phyloP scores from a whole-genome alignment of 2,888 invertebrate species.

The Artemia sinica region DNA sequence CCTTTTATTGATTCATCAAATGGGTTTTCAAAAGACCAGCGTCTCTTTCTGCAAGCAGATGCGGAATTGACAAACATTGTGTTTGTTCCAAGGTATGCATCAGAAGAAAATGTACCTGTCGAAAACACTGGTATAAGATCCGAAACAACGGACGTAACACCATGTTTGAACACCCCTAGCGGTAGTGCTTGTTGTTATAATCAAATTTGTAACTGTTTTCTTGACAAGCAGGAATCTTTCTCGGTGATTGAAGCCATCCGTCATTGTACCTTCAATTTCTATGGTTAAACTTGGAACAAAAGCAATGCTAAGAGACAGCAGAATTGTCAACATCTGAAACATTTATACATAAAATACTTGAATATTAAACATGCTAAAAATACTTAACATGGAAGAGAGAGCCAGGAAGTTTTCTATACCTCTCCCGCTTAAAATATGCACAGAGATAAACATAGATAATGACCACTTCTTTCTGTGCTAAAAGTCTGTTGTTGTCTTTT shows the following conservation, averaged over 20 bases:
- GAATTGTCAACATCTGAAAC: too few relatives aligned
- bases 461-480: too few relatives aligned
- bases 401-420: too few relatives aligned
- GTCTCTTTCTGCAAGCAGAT: constrained; percentile 2
- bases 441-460: too few relatives aligned
- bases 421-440: too few relatives aligned
- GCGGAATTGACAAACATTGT: neutral
- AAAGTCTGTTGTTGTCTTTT: too few relatives aligned
- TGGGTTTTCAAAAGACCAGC: neutral
- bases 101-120: neutral
- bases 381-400: too few relatives aligned
- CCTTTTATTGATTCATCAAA: neutral
- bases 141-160: neutral
- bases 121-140: neutral
- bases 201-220: neutral
- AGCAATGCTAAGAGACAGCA: too few relatives aligned
- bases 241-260: neutral
- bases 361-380: too few relatives aligned
- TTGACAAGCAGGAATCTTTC: neutral
- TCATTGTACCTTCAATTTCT: too few relatives aligned
- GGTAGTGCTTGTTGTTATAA: neutral
- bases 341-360: too few relatives aligned
- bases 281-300: too few relatives aligned
- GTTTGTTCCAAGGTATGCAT: neutral
- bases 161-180: neutral